Percentiles rank a stretch among this genome's conserved stretches.
These are phyloP conservation scores for Drosophila kuntzei DNA, from an alignment of 2,888 invertebrate species.

Conservation along the genomic window DNA sequence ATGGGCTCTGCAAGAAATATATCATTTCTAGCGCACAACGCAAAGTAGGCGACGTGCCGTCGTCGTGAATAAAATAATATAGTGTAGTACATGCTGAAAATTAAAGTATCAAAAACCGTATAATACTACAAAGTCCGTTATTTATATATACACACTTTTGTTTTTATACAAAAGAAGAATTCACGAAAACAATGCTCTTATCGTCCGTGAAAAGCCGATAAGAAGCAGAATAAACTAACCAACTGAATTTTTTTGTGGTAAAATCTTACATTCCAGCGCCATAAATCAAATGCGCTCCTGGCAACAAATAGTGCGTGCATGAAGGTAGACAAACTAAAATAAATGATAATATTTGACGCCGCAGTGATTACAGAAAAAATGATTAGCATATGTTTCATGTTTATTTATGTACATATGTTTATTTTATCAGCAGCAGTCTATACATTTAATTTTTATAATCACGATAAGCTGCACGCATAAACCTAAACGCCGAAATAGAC, in stretches of 20 bases:
- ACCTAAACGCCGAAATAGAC: constrained; percentile 17
- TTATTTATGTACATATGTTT: constrained; percentile 5
- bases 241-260: constrained; percentile 28
- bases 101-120: constrained; percentile 16
- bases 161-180: background rate
- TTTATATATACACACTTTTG: background rate
- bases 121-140: constrained; percentile 11
- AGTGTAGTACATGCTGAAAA: constrained; percentile 1
- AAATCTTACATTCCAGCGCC: constrained; percentile 20
- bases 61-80: constrained; percentile 3
- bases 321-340: constrained; percentile 19
- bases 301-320: constrained; percentile 36
- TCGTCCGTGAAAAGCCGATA: constrained; percentile 50
- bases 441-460: constrained; percentile 5
- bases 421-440: constrained; percentile 13
- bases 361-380: constrained; percentile 33
- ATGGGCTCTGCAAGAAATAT: constrained; percentile 30
- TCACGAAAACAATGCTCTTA: constrained; percentile 33
- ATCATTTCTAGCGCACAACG: constrained; percentile 12
- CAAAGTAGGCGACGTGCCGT: constrained; percentile 28
- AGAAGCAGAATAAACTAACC: constrained; percentile 29
- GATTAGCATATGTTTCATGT: constrained; percentile 52
- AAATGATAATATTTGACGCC: constrained; percentile 13
- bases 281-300: constrained; percentile 44
- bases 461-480: constrained; percentile 38